Evolutionary conservation across 2,797 vertebrate genomes (phyloP), one percentile per base, ranked within the genome.

Genomic region (Trachurus trachurus): DNA sequence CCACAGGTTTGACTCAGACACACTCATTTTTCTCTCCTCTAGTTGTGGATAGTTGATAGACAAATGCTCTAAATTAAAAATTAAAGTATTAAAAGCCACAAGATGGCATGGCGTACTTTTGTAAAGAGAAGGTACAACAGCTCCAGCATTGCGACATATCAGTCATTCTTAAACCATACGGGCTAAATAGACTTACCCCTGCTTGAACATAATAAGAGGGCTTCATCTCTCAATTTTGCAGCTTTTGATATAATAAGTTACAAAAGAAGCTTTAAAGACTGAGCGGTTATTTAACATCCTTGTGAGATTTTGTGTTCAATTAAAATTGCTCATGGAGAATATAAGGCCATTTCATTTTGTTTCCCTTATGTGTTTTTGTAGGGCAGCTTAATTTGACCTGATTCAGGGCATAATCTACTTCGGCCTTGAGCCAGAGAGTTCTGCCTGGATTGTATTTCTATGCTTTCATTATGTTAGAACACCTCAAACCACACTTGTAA

Each of bases 1-100:
- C 97, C 63, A 99, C 98, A 95, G 98, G 98, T 99, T 76, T 84
- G 69, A 72, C 17, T 63, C 5, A 8, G 60, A 47, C 62, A n/a
- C 29, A 17, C 15, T 7, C 0, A 2, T 56, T 53, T 34, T 29
- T 58, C 0, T n/a, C 13, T 15, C 12, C 13, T 5, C 12, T 11
- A 11, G 15, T 1, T 34, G 1, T 13, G 64, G 6, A 63, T 16
- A 40, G 42, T 65, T 65, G 45, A 31, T 63, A 69, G 57, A 45
- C 5, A 31, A 16, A 37, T 54, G 19, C 9, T 57, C 22, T 0
- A 17, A 26, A 60, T 49, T 26, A 3, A 26, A 16, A 13, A 9
- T 12, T 42, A 71, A 71, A 21, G 7, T 54, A 50, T 66, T 65
- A 67, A 9, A 58, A 52, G 22, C 45, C 68, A 5, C 15, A 22